phyloP scores from a whole-genome alignment of 2,888 invertebrate species.

The Crossocerus cetratus region DNA sequence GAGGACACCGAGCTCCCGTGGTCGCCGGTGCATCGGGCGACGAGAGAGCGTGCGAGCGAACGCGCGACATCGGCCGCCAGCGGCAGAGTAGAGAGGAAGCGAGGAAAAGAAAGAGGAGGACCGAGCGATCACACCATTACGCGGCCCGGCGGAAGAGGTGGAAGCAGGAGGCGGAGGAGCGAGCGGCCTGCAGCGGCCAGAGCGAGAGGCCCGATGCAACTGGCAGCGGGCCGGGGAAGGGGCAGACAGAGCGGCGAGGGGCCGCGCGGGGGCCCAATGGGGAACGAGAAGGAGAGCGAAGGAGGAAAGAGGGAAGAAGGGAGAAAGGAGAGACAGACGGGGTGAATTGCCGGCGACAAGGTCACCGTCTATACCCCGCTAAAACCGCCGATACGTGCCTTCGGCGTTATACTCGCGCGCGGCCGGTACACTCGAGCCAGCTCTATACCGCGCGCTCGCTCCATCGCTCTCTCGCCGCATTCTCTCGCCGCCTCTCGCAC shows the following conservation, averaged over 20 bases:
- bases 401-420: slow-evolving; percentile 64
- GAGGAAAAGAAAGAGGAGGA: slow-evolving; percentile 55
- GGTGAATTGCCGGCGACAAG: slow-evolving; percentile 61
- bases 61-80: too few relatives aligned
- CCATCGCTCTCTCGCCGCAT: slow-evolving; percentile 29
- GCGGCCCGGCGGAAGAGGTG: slow-evolving; percentile 47
- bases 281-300: slow-evolving; percentile 10
- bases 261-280: slow-evolving; percentile 26
- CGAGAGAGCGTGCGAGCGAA: slow-evolving; percentile 47
- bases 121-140: slow-evolving; percentile 72
- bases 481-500: slow-evolving; percentile 18
- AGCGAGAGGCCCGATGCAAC: slow-evolving; percentile 10
- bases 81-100: slow-evolving; percentile 36
- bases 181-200: slow-evolving; percentile 19
- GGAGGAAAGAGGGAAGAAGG: slow-evolving; percentile 38
- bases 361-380: slow-evolving; percentile 54
- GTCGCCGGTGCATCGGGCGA: slow-evolving; percentile 34
- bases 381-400: slow-evolving; percentile 56
- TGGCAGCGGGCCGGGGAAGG: slow-evolving; percentile 35
- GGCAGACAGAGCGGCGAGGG: slow-evolving; percentile 19
- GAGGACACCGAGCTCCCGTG: slow-evolving; percentile 32
- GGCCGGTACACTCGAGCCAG: slow-evolving; percentile 60
- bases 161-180: slow-evolving; percentile 38
- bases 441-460: slow-evolving; percentile 26
- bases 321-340: slow-evolving; percentile 51